Evolutionary conservation across 2,888 invertebrate species (phyloP).

Genomic region (Plebejus argus): DNA sequence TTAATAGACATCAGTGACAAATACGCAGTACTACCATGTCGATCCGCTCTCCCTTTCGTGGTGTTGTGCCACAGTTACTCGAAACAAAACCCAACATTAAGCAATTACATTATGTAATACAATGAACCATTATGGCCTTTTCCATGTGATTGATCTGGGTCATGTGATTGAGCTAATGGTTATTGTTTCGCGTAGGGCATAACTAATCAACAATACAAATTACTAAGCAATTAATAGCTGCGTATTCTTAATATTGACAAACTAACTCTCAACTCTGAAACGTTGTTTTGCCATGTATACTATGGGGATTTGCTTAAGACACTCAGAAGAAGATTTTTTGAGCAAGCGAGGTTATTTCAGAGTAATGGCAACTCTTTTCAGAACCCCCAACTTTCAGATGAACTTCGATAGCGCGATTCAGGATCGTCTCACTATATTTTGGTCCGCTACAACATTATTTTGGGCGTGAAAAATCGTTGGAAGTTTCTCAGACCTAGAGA

Average conservation of each 20-base stretch:
- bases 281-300: background rate
- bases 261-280: background rate
- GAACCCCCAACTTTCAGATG: no score
- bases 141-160: constrained; percentile 16
- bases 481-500: no score
- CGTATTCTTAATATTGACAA: background rate
- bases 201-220: constrained; percentile 14
- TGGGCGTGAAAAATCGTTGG: no score
- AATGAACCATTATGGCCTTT: background rate
- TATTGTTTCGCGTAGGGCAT: constrained; percentile 16
- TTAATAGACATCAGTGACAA: no score
- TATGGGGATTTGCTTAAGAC: background rate
- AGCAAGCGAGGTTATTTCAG: no score
- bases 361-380: no score
- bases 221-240: background rate
- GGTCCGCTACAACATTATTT: no score
- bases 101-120: background rate
- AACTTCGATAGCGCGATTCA: no score
- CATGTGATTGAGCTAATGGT: constrained; percentile 12
- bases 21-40: background rate
- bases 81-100: background rate
- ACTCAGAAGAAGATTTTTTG: no score
- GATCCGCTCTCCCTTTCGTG: background rate
- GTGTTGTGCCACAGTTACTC: background rate
- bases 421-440: no score